Evolutionary conservation across 2,113 vertebrate species (phyloP).

Genomic region (Condylura cristata): DNA sequence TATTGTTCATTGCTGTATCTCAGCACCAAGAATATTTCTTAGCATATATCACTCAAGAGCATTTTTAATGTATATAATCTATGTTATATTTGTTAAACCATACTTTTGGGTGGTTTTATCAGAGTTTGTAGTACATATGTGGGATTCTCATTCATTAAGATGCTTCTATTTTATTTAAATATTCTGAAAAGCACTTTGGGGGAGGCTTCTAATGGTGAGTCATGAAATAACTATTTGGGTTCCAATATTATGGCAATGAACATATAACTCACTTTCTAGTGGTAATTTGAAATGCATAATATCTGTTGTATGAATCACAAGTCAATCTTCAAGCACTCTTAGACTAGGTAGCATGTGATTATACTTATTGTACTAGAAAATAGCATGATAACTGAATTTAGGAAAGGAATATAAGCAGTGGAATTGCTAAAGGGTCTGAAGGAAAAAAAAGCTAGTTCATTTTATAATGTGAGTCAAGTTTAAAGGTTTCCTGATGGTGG

Average conservation of each 20-base stretch:
- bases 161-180: conserved; percentile 28
- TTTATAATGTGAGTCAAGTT: not conserved
- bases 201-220: not conserved
- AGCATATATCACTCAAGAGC: not conserved
- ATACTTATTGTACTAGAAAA: conserved; percentile 56
- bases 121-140: not conserved
- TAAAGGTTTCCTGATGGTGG: not conserved
- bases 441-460: not conserved
- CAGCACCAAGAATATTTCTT: not conserved
- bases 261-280: conserved; percentile 33
- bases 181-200: conserved; percentile 1
- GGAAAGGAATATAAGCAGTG: not conserved
- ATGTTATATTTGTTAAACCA: not conserved
- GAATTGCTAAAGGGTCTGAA: not conserved
- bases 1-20: not conserved
- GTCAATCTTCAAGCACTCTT: not conserved
- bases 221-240: conserved; percentile 42
- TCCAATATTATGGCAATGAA: conserved; percentile 8
- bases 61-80: not conserved
- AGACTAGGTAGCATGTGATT: conserved; percentile 36
- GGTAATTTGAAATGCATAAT: conserved; percentile 52
- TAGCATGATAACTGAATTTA: conserved; percentile 5
- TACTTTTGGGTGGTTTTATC: not conserved
- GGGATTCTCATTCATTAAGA: conserved; percentile 7
- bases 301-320: not conserved